These are phyloP conservation scores for Progne subis DNA, from an alignment of 2,113 vertebrate species.

Conservation along the genomic window DNA sequence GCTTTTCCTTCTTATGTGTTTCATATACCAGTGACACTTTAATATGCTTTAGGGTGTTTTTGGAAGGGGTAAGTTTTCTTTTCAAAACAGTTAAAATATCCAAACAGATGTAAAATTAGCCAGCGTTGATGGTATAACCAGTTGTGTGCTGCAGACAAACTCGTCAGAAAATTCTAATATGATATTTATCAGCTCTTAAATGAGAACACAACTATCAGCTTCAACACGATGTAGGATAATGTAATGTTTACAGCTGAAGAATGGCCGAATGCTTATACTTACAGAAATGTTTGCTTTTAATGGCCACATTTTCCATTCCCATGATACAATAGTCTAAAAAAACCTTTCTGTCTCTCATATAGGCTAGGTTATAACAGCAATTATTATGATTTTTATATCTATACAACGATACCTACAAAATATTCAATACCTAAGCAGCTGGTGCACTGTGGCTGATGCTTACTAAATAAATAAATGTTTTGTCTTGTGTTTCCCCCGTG, in stretches of 20 bases:
- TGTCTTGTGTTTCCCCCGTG: background rate
- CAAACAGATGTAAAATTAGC: constrained; percentile 42
- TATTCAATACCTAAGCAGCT: constrained; percentile 52
- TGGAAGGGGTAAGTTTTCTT: background rate
- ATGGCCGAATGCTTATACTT: background rate
- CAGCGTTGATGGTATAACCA: background rate
- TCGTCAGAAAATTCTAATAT: constrained; percentile 8
- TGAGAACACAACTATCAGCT: background rate
- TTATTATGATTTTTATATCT: constrained; percentile 36
- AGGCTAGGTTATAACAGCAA: background rate
- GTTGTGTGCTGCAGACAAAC: background rate
- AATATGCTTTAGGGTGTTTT: background rate
- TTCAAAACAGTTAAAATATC: background rate
- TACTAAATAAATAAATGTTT: constrained; percentile 35
- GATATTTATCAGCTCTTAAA: constrained; percentile 22
- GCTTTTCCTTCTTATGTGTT: background rate
- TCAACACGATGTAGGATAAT: background rate
- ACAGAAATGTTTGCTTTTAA: background rate
- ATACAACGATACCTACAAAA: constrained; percentile 33
- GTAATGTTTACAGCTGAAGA: constrained; percentile 18
- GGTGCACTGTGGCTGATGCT: background rate
- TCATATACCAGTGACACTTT: background rate
- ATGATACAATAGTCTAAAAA: background rate
- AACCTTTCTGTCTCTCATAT: background rate
- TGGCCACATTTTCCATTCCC: background rate